Base-by-base conservation (phyloP, 2,113 vertebrate species). In the Probosciger aterrimus region DNA sequence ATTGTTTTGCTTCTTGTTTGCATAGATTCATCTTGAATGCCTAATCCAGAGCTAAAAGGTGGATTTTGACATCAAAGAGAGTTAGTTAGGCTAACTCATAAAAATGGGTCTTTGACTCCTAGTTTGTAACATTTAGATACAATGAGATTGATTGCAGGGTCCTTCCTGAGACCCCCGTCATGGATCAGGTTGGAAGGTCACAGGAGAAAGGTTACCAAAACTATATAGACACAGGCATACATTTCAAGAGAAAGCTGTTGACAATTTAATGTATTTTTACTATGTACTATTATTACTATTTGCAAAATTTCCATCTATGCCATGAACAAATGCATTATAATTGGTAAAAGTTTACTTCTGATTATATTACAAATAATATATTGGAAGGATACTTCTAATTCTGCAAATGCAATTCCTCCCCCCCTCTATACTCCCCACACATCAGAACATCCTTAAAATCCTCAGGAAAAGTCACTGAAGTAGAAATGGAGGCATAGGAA, bases 391-490 rank as follows among this genome's bases (percentile, higher is more conserved):
- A n/a, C 8, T 55, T 88, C 57, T 67, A 53, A 55, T 55, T 39
- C 31, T 39, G 24, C 31, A 85, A 81, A 71, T 59, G 44, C 4
- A 22, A 6, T 57, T 53, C 39, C 17, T 18, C 19, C 14, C 22
- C 18, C 11, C 10, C 10, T 23, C 9, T 3, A 18, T 18, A 30
- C 11, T 7, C 23, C 5, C 9, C 13, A 2, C 7, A 12, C 14
- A 27, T 86, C 14, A 67, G 22, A 69, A 50, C 73, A 18, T 60
- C 10, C 11, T 43, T 27, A 9, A 67, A 33, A 43, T 74, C n/a
- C 31, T 67, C 33, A 63, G 37, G 17, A 83, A 52, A 69, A 52
- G 9, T 92, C 43, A 43, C 14, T 46, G 39, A 69, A 59, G 39
- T 60, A 52, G 28, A 86, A 63, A 6, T 44, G 10, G 49, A 75